Percentiles rank a stretch among this genome's conserved stretches.
Conservation (phyloP, 2,888 invertebrate species). For the Sialis fuliginosa region DNA sequence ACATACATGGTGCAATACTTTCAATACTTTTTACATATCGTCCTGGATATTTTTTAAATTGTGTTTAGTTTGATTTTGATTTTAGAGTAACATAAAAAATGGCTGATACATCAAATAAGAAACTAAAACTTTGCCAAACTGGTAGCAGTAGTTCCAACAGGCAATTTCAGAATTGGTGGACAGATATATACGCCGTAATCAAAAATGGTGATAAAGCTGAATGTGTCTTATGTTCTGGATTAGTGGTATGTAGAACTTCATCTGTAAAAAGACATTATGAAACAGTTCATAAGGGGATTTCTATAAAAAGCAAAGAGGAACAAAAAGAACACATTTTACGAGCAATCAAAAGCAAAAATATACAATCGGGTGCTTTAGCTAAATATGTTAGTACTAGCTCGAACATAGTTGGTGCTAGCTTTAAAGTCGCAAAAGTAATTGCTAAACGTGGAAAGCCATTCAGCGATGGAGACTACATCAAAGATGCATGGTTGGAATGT, state of each 20-base stretch:
- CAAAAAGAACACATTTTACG: constrained; percentile 8
- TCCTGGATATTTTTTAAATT: no score
- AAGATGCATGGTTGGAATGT: constrained; percentile 6
- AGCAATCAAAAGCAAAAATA: constrained; percentile 7
- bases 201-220: no score
- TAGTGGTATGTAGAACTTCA: constrained; percentile 8
- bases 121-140: no score
- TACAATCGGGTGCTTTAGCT: constrained; percentile 7
- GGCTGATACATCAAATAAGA: no score
- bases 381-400: constrained; percentile 8
- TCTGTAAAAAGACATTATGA: constrained; percentile 8
- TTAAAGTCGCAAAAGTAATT: constrained; percentile 6
- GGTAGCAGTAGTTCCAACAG: no score
- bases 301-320: constrained; percentile 4
- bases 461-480: constrained; percentile 5
- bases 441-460: constrained; percentile 7
- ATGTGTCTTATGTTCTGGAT: no score
- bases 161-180: no score
- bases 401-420: constrained; percentile 8
- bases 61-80: no score
- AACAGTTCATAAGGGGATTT: constrained; percentile 6
- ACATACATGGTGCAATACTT: no score
- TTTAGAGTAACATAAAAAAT: no score
- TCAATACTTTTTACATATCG: no score
- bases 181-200: no score